Percentiles rank a stretch among this genome's conserved stretches.
phyloP scores from a whole-genome alignment of 1,140 invertebrate species.

The Diachasma alloeum region DNA sequence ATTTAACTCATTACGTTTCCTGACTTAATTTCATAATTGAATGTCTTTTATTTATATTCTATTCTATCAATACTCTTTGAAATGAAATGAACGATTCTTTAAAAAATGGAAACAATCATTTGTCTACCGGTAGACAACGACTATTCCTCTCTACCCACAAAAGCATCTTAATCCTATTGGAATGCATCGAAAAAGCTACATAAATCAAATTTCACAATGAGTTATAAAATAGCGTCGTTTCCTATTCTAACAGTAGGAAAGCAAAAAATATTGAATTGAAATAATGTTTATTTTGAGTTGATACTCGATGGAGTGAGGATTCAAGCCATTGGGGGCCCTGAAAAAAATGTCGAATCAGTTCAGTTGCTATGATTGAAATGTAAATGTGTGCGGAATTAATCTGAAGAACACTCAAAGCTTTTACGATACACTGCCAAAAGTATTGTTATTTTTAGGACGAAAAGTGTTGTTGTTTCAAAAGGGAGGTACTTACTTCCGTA shows the following conservation, averaged over 20 bases:
- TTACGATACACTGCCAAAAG: neutral
- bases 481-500: constrained; percentile 51
- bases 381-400: neutral
- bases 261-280: neutral
- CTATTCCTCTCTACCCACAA: neutral
- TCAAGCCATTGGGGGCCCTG: constrained; percentile 43
- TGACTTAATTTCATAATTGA: neutral
- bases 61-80: too few species aligned
- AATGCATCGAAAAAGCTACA: neutral
- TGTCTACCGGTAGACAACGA: neutral
- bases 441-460: neutral
- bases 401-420: neutral
- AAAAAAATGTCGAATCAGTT: constrained; percentile 37
- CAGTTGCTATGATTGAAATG: neutral
- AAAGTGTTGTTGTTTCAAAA: neutral
- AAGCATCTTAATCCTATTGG: neutral
- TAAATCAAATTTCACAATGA: neutral
- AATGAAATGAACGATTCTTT: neutral
- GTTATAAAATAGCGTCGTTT: neutral
- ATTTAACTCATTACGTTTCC: neutral
- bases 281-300: constrained; percentile 29
- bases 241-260: neutral
- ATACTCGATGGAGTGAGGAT: constrained; percentile 26
- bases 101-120: neutral
- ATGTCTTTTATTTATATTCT: too few species aligned